Evolutionary conservation across 1,140 invertebrate species (phyloP).

Genomic region (Tachypleus tridentatus): DNA sequence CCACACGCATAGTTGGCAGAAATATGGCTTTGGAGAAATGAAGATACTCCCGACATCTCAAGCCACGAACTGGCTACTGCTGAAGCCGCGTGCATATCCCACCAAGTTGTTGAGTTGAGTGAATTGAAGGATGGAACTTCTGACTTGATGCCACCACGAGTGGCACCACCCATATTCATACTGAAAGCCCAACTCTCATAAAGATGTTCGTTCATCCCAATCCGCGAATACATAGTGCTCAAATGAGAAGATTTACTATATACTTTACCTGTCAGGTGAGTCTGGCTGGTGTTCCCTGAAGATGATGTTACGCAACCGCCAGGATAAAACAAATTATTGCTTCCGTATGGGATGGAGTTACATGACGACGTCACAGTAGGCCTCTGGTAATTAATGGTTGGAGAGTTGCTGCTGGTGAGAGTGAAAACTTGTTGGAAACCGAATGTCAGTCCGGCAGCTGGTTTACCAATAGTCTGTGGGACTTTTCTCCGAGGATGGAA

Average conservation of each 20-base stretch:
- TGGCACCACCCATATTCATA: slow-evolving; percentile 40
- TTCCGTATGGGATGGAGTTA: slow-evolving; percentile 19
- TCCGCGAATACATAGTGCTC: slow-evolving; percentile 68
- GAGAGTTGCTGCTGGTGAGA: slow-evolving; percentile 12
- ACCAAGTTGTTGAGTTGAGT: slow-evolving; percentile 54
- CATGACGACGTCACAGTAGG: slow-evolving; percentile 24
- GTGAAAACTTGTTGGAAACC: slow-evolving; percentile 18
- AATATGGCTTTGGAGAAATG: slow-evolving; percentile 35
- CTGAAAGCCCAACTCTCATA: slow-evolving; percentile 96
- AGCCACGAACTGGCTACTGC: slow-evolving; percentile 37
- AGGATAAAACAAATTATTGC: slow-evolving; percentile 31
- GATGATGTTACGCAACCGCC: slow-evolving; percentile 30
- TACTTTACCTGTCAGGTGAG: slow-evolving; percentile 40
- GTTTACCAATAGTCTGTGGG: slow-evolving; percentile 21
- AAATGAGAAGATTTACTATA: slow-evolving; percentile 25
- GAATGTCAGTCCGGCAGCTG: slow-evolving; percentile 23
- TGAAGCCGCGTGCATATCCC: slow-evolving; percentile 71
- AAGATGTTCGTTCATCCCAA: slow-evolving; percentile 48
- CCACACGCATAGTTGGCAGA: slow-evolving; percentile 59
- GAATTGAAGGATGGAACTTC: slow-evolving; percentile 38
- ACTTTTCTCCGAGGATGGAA: slow-evolving; percentile 94
- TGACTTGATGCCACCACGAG: slow-evolving; percentile 59
- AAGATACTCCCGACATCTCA: slow-evolving; percentile 54
- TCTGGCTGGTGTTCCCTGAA: slow-evolving; percentile 43
- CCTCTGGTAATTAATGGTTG: slow-evolving; percentile 13